Base-by-base conservation (phyloP, 92 coral and sea anemone species). In the Parazoanthus atlanticus region DNA sequence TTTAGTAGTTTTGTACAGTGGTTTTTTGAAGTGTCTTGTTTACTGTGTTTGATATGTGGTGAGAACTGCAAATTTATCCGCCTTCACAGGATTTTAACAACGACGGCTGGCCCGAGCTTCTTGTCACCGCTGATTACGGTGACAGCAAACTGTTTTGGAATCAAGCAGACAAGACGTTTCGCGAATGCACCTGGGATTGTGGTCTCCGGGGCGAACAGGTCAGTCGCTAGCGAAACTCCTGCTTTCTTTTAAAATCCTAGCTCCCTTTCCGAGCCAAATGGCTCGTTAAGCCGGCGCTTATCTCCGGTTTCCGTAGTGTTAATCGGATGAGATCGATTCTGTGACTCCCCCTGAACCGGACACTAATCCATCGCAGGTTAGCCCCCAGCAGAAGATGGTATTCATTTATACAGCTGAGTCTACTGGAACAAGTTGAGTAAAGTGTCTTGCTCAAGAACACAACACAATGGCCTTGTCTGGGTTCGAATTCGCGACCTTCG, bases 121-220 rank as follows among this genome's bases (percentile, higher is more conserved):
- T 96, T 30, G 98, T 96, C 19, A 94, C 98, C 4, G 96, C 96
- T 23, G 98, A 96, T 81, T 96, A 92, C 78, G 98, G 98, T 34
- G 92, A 92, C 87, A 96, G 98, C 29, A 92, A 89, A 75, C 91
- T 96, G 98, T 96, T 96, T 83, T 96, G 98, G 98, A 96, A 94
- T 69, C 69, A 79, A 58, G 84, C 89, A 31, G 76, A 86, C 30
- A 83, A 82, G 74, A 61, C 26, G 70, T 96, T 96, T 85, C 58
- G 80, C 13, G 98, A 96, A 73, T 96, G 98, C 75, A 96, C 98
- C 25, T 73, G 84, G 76, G 31, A 73, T 29, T 96, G 98, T 29
- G 98, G 98, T 25, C 87, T 96, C 23, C 74, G 78, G 3, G 98
- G 94, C 31, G 95, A 92, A 36, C 98, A 94, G 98, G 98, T 94